Percentiles rank a stretch among this genome's conserved stretches.
These are phyloP conservation scores for Centropyge bicolor DNA, from an alignment of 2,797 vertebrate genomes.

Conservation along the genomic window DNA sequence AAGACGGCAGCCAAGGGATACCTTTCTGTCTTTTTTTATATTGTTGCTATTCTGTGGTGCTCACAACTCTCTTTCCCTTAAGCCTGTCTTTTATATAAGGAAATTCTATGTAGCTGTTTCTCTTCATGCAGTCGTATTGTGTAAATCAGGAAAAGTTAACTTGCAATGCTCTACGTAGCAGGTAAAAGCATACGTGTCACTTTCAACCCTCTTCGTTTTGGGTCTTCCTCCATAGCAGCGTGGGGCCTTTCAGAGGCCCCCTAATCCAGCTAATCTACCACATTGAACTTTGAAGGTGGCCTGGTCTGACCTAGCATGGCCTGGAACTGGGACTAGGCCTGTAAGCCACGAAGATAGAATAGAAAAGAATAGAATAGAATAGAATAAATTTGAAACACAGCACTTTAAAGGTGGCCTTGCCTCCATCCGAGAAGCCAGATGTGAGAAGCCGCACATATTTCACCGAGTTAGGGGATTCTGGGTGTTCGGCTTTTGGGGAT, in stretches of 20 bases:
- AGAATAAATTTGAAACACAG: conserved; percentile 39
- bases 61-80: neutral
- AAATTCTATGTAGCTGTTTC: conserved; percentile 14
- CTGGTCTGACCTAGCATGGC: conserved; percentile 81
- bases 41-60: conserved; percentile 18
- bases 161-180: conserved; percentile 65
- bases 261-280: conserved; percentile 97
- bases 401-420: conserved; percentile 39
- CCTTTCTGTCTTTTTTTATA: neutral
- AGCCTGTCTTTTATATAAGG: conserved; percentile 15
- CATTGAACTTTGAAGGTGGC: conserved; percentile 95
- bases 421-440: conserved; percentile 46
- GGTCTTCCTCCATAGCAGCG: conserved; percentile 92
- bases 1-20: conserved; percentile 20
- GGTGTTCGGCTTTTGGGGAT: conserved; percentile 41
- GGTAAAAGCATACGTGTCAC: conserved; percentile 87
- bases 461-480: conserved; percentile 48
- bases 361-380: conserved; percentile 44
- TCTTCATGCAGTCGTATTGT: conserved; percentile 32
- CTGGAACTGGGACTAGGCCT: conserved; percentile 72
- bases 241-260: conserved; percentile 91
- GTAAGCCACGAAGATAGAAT: conserved; percentile 51
- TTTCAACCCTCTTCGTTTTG: conserved; percentile 88
- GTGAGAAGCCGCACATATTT: conserved; percentile 59
- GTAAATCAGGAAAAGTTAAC: conserved; percentile 38